Evolutionary conservation across 2,113 vertebrate species (phyloP).

Genomic region (Mormoops blainvillei): DNA sequence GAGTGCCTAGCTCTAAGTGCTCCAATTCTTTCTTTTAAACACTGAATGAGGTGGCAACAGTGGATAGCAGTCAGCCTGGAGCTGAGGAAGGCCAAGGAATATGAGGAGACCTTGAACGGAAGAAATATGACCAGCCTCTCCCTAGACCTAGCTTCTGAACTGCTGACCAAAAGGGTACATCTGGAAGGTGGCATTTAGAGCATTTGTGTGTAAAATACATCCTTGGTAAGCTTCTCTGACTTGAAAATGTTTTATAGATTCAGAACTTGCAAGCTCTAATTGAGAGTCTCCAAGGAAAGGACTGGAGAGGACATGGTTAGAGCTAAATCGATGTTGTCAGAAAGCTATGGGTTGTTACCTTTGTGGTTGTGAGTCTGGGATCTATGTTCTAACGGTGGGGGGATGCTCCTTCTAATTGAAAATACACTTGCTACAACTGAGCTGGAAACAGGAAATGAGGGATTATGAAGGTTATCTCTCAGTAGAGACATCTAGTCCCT

Average conservation of each 20-base stretch:
- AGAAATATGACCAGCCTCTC: no score
- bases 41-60: not conserved
- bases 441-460: no score
- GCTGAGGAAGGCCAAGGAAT: not conserved
- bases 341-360: not conserved
- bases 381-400: not conserved
- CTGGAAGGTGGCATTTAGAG: not conserved
- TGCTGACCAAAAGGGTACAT: no score
- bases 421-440: not conserved
- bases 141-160: not conserved
- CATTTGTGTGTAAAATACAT: not conserved
- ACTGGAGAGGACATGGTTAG: not conserved
- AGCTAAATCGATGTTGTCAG: not conserved
- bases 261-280: not conserved
- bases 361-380: not conserved
- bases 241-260: not conserved
- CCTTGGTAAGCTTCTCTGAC: not conserved
- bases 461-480: no score
- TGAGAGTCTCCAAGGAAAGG: not conserved
- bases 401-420: not conserved
- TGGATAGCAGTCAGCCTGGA: not conserved
- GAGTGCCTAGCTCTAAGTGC: not conserved
- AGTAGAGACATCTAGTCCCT: no score
- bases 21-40: not conserved
- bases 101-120: not conserved